Percentiles rank a stretch among this genome's conserved stretches.
phyloP scores from a whole-genome alignment of 2,797 vertebrate genomes.

The Mionectes olivaceus region DNA sequence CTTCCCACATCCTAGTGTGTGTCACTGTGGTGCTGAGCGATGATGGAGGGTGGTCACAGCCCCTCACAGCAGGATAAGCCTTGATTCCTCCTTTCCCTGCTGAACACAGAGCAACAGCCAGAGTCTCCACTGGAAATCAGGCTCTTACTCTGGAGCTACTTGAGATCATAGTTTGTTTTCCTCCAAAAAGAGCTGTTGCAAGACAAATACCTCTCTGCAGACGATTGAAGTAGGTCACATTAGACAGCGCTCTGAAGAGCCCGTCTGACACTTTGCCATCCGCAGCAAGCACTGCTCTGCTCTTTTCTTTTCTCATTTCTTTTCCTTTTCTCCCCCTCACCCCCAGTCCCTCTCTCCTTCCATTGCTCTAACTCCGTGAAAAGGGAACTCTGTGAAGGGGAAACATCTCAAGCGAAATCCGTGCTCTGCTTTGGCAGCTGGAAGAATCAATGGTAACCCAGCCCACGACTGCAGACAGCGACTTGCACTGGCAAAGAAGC shows the following conservation, averaged over 20 bases:
- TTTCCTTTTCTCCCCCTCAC: neutral
- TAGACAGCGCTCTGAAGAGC: conserved; percentile 2
- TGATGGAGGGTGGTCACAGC: neutral
- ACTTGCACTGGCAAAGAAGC: neutral
- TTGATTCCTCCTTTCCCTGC: neutral
- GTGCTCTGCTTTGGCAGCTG: conserved; percentile 39
- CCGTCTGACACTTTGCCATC: conserved; percentile 2
- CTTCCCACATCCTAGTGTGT: no score
- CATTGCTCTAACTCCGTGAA: neutral
- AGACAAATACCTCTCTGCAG: conserved; percentile 62
- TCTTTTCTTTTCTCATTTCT: neutral
- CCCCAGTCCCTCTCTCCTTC: neutral
- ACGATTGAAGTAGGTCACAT: conserved; percentile 56
- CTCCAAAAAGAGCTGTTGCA: conserved; percentile 61
- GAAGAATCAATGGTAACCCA: neutral
- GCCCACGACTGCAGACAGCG: neutral
- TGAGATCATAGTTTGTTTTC: conserved; percentile 60
- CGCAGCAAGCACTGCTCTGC: neutral
- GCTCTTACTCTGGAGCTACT: conserved; percentile 39
- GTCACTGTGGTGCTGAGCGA: neutral
- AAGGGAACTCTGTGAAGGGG: neutral
- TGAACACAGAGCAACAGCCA: neutral
- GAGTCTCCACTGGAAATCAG: neutral
- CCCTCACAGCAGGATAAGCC: neutral
- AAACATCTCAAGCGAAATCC: conserved; percentile 1